A percentile compares a stretch with the other conserved stretches of the same genome.
These are phyloP conservation scores for Eilema griseolum DNA, from an alignment of 2,888 invertebrate species.

Conservation along the genomic window DNA sequence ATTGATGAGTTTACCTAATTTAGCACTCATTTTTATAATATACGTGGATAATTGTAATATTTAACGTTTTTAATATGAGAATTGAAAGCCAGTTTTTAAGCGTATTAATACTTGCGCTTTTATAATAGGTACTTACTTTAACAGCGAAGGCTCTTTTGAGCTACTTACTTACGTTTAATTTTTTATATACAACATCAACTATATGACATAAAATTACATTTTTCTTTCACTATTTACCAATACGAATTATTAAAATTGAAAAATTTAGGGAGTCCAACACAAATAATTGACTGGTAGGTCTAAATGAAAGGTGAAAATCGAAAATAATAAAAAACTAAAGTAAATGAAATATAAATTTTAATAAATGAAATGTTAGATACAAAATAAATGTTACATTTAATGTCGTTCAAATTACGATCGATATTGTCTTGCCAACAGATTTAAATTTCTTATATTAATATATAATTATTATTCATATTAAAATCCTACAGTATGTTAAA, in stretches of 20 bases:
- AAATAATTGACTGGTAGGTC: constrained; percentile 84
- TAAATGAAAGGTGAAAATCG: constrained; percentile 49
- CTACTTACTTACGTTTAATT: constrained; percentile 3
- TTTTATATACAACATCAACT: constrained; percentile 33
- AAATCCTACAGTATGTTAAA: constrained; percentile 35
- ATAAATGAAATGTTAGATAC: constrained; percentile 57
- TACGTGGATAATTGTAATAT: too few species aligned
- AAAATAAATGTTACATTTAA: constrained; percentile 47
- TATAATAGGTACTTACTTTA: not conserved
- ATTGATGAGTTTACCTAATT: not conserved
- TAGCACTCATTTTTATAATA: too few species aligned
- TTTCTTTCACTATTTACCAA: constrained; percentile 51
- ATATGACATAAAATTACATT: constrained; percentile 43
- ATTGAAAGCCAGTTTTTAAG: too few species aligned
- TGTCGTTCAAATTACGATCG: constrained; percentile 43
- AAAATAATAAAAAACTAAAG: constrained; percentile 59
- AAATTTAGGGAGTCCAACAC: constrained; percentile 86
- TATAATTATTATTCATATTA: constrained; percentile 42
- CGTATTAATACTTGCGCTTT: too few species aligned
- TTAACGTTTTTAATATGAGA: too few species aligned
- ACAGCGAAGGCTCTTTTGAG: not conserved
- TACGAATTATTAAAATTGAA: constrained; percentile 79
- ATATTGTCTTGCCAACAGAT: constrained; percentile 77
- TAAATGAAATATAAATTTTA: constrained; percentile 63
- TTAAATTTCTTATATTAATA: constrained; percentile 50